Base-by-base conservation (phyloP, 2,888 invertebrate genomes). In the Dynastes hyllus region DNA sequence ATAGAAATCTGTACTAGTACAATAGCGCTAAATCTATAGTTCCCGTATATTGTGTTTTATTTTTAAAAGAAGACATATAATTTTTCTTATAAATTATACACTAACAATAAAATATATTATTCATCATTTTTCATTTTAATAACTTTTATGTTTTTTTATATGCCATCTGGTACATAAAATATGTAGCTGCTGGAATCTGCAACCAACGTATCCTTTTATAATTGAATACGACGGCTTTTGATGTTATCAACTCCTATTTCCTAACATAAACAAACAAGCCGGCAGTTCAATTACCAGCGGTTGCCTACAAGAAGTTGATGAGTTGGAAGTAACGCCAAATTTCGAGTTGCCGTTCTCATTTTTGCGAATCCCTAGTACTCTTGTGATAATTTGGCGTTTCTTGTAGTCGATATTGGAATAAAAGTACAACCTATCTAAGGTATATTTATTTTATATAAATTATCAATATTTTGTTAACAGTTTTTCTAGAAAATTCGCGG, bases 241-340 rank as follows among this genome's bases (percentile, higher is more conserved):
- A 63, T 63, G 29, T 63, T 63, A 63, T 63, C 63, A 63, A 63
- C 40, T 53, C 6, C n/a, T 53, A 16, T 16, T 16, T 53, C 53
- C 16, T 53, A 77, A 77, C 55, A 77, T 77, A 77, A 77, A 77
- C 67, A 77, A 77, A 77, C 45, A 67, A 58, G 69, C 77, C 58
- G 77, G 77, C 40, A 13, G 29, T 51, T 22, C 40, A 37, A 45
- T 58, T 61, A 61, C 16, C 16, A 66, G 76, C 22, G 65, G 22
- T 66, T 71, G 32, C 55, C 66, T 55, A 50, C 40, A 70, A 78
- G 71, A 73, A 78, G 37, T 78, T 78, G 78, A 66, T 73, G 78
- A 78, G 78, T 78, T 78, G 78, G 78, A 78, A 78, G 61, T 78
- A 73, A 61, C 58, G 70, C 61, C 16, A 71, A 55, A 65, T 73